Evolutionary conservation across 2,113 vertebrate species (phyloP).

Genomic region (Monopterus albus): DNA sequence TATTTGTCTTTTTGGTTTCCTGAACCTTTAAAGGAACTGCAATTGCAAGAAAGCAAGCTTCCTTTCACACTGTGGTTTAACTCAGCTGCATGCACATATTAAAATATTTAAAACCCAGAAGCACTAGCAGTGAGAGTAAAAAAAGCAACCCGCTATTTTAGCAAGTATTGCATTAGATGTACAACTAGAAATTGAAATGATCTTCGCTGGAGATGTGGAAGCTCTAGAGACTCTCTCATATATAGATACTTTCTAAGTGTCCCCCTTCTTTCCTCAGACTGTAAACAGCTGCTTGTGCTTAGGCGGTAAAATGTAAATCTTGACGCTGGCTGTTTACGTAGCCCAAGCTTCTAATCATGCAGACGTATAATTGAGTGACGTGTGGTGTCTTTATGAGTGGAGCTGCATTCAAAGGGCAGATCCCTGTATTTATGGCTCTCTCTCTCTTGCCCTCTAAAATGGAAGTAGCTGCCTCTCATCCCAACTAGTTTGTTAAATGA

Average conservation of each 20-base stretch:
- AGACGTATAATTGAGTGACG: conserved; percentile 84
- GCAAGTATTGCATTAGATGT: conserved; percentile 49
- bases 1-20: conserved; percentile 32
- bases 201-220: conserved; percentile 23
- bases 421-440: conserved; percentile 82
- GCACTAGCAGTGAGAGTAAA: not conserved
- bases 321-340: conserved; percentile 84
- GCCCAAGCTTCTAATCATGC: conserved; percentile 86
- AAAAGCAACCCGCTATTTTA: conserved; percentile 48
- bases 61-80: conserved; percentile 14
- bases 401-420: conserved; percentile 84
- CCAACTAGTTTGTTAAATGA: conserved; percentile 56
- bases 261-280: conserved; percentile 70
- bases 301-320: conserved; percentile 85
- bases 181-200: conserved; percentile 54
- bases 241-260: conserved; percentile 66
- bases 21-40: conserved; percentile 22
- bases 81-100: conserved; percentile 1
- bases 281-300: conserved; percentile 86
- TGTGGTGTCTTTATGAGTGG: conserved; percentile 84
- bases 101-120: conserved; percentile 27
- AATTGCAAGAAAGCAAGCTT: conserved; percentile 13
- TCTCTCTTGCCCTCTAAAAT: conserved; percentile 75
- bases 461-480: conserved; percentile 71
- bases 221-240: conserved; percentile 42